A percentile compares a stretch with the other conserved stretches of the same genome.
These are phyloP conservation scores for Aspidiotus rigidus DNA, from an alignment of 2,888 invertebrate genomes.

Conservation along the genomic window DNA sequence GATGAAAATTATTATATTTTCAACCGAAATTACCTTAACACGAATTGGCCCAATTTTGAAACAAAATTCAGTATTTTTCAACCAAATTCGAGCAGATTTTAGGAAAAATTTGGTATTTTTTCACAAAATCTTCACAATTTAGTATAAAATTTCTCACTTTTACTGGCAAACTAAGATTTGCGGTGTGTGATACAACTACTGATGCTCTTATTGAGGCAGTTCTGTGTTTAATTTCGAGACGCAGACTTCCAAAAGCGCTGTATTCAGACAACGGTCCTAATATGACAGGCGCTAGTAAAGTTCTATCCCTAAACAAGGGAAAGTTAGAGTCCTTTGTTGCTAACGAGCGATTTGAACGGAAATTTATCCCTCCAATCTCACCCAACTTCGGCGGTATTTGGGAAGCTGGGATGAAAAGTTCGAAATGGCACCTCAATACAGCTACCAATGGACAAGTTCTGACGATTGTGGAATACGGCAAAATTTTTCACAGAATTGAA, in stretches of 20 bases:
- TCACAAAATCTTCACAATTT: no score
- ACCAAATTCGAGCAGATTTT: no score
- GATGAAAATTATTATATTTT: no score
- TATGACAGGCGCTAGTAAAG: neutral
- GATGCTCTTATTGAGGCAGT: neutral
- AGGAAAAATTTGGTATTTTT: no score
- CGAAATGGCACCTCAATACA: neutral
- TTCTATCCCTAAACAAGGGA: neutral
- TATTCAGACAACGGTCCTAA: neutral
- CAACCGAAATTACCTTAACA: no score
- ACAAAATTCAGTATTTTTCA: no score
- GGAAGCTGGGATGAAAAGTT: neutral
- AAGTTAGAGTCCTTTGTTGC: neutral
- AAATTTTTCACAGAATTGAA: neutral
- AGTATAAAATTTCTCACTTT: no score
- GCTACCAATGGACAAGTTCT: neutral
- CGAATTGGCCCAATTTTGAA: no score
- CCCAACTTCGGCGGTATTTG: conserved; percentile 10
- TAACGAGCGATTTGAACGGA: neutral
- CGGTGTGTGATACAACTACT: neutral
- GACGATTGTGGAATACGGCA: neutral
- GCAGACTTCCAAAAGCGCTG: neutral
- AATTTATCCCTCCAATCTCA: neutral
- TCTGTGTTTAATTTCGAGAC: neutral
- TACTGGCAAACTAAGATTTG: no score